A percentile compares a stretch with the other conserved stretches of the same genome.
Conservation (phyloP, 2,888 invertebrate genomes). For the Diarsia rubi region DNA sequence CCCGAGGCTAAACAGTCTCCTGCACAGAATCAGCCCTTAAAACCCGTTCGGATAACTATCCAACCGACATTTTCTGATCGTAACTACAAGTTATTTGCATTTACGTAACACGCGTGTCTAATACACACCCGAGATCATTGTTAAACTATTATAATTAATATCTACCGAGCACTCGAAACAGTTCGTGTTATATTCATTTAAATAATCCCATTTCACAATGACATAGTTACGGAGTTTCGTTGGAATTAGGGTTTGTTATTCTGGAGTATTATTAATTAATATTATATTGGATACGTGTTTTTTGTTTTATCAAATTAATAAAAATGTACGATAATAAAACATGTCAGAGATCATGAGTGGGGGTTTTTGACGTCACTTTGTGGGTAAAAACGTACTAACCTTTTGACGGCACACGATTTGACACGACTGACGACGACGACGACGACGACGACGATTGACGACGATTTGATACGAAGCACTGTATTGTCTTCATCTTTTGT, state of each 20-base stretch:
- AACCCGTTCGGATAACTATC: constrained; percentile 37
- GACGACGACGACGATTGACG: too few relatives aligned
- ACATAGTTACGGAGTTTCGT: constrained; percentile 20
- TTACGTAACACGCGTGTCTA: constrained; percentile 54
- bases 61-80: constrained; percentile 52
- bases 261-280: constrained; percentile 26
- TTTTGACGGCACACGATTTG: too few relatives aligned
- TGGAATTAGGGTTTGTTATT: constrained; percentile 34
- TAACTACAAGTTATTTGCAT: constrained; percentile 60
- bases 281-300: too few relatives aligned
- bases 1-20: neutral
- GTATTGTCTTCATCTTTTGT: too few relatives aligned
- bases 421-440: too few relatives aligned
- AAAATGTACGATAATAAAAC: too few relatives aligned
- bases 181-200: constrained; percentile 44
- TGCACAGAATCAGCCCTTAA: constrained; percentile 32
- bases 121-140: constrained; percentile 47
- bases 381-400: too few relatives aligned
- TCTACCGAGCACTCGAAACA: constrained; percentile 32
- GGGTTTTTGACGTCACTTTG: too few relatives aligned
- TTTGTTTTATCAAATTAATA: too few relatives aligned
- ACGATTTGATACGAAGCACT: too few relatives aligned
- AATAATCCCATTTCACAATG: constrained; percentile 49
- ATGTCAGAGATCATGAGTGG: too few relatives aligned
- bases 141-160: constrained; percentile 58